Conservation (phyloP, 2,113 vertebrate species). For the Osmerus eperlanus region DNA sequence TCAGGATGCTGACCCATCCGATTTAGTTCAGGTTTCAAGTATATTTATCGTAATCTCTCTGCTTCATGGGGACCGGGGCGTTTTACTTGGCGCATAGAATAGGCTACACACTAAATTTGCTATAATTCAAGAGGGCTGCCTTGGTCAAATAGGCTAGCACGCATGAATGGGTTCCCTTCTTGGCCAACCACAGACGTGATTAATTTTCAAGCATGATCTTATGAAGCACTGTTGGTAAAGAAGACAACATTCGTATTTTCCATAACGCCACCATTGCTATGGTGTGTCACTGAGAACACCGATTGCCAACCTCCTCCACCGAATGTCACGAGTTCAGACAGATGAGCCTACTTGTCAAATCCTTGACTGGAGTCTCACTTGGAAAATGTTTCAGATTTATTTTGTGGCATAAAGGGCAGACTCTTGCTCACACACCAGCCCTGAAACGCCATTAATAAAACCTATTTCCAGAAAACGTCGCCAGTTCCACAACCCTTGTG, state of each 20-base stretch:
- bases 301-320: conserved; percentile 4
- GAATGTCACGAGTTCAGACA: conserved; percentile 15
- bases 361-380: not conserved
- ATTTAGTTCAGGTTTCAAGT: not conserved
- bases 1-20: conserved; percentile 9
- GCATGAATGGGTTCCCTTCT: conserved; percentile 47
- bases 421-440: conserved; percentile 11
- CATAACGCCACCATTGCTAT: conserved; percentile 8
- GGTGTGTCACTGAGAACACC: not conserved
- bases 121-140: conserved; percentile 54
- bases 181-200: conserved; percentile 50
- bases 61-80: not conserved
- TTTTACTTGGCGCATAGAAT: conserved; percentile 9
- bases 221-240: not conserved
- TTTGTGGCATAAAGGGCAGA: conserved; percentile 25
- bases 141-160: not conserved
- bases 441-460: conserved; percentile 11
- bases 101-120: conserved; percentile 29
- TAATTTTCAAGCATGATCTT: conserved; percentile 46
- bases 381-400: conserved; percentile 40
- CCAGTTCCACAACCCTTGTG: conserved; percentile 6
- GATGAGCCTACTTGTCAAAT: conserved; percentile 24
- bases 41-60: not conserved
- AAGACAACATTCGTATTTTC: conserved; percentile 1
- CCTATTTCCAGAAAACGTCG: conserved; percentile 25